Base-by-base conservation (phyloP, 1,140 invertebrate genomes). In the Thaumetopoea pityocampa region DNA sequence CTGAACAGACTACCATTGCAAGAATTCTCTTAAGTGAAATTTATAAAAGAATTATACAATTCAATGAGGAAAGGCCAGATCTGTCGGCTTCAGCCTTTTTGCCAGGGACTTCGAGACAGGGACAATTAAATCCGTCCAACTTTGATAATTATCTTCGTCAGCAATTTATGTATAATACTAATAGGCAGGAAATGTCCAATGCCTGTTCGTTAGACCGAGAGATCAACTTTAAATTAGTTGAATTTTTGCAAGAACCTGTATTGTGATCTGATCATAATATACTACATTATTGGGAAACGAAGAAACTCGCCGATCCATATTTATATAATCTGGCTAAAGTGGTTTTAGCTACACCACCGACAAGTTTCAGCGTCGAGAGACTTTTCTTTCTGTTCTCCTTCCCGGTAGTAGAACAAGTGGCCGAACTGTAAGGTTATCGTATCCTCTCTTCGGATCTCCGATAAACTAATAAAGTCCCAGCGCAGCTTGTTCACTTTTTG, bases 231-330 rank as follows among this genome's bases (percentile, higher is more conserved):
- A 16, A 3, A 8, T 30, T 30, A 10, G 11, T 30, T 16, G 14
- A 3, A 7, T 30, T 30, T 30, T 8, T 30, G 9, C 9, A 30
- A 2, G 11, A 30, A 30, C 28, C 28, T n/a, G 9, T 30, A 10
- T 10, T 30, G 8, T 6, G 14, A 2, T 14, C 28, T 30, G 17
- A 30, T 16, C 9, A 7, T n/a, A 30, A 8, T 8, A 30, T 30
- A 7, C 17, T 30, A 14, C 8, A 30, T 3, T 30, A 30, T 30
- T 30, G 28, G 28, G 11, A 30, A 10, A 14, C 26, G 15, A 14
- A 10, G 26, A 28, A 30, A 7, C 2, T 17, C 11, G 7, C 11
- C 17, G 28, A 30, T 14, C 28, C 28, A 30, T 6, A 14, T 4
- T 7, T 14, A 2, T 28, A 28, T 6, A 19, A 19, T 19, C 3